A percentile compares a stretch with the other conserved stretches of the same genome.
Evolutionary conservation across 2,888 invertebrate genomes (phyloP).

Genomic region (Macroteleia sp.): DNA sequence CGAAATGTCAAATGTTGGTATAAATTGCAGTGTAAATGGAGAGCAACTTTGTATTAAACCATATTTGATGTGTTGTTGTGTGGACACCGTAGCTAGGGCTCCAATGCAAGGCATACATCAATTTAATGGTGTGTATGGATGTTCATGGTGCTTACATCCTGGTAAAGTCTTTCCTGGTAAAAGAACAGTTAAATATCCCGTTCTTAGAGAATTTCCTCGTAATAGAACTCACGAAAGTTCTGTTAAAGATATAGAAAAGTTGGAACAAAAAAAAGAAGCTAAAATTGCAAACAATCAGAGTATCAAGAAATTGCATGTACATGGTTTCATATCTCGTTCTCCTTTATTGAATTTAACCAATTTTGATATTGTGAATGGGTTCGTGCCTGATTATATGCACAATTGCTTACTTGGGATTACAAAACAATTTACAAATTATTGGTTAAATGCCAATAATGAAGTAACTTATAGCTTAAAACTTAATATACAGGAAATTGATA

Average conservation of each 20-base stretch:
- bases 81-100: neutral
- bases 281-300: neutral
- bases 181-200: too few species aligned
- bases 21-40: neutral
- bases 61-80: constrained; percentile 1
- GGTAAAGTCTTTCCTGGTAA: neutral
- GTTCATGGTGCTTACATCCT: constrained; percentile 24
- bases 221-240: neutral
- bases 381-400: constrained; percentile 4
- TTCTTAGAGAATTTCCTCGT: too few species aligned
- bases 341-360: neutral
- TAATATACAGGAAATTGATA: neutral
- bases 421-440: neutral
- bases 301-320: neutral
- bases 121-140: constrained; percentile 24
- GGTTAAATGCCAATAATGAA: neutral
- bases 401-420: neutral
- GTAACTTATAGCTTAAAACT: neutral
- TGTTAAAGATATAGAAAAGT: neutral
- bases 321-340: neutral
- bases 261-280: constrained; percentile 5
- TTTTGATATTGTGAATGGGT: constrained; percentile 10
- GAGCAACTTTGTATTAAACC: constrained; percentile 4
- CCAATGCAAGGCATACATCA: constrained; percentile 16
- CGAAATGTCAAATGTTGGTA: neutral